phyloP scores from a whole-genome alignment of 2,113 vertebrate species.

The Solea senegalensis region DNA sequence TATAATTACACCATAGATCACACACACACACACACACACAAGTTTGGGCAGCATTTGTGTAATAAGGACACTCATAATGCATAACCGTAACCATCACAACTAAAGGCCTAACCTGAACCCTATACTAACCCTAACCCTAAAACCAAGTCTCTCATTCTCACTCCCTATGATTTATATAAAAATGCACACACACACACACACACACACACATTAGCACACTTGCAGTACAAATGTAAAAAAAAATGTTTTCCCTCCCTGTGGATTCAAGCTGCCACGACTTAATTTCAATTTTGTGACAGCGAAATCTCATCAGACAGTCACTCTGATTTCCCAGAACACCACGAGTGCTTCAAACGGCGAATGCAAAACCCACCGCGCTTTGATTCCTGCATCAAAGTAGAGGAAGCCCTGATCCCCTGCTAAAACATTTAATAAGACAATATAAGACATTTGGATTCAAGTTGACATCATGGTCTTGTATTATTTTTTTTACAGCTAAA shows the following conservation, averaged over 20 bases:
- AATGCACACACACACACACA: too few species aligned
- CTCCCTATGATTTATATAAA: too few species aligned
- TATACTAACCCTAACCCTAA: too few species aligned
- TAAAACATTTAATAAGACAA: conserved; percentile 27
- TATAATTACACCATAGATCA: not conserved
- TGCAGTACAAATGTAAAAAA: not conserved
- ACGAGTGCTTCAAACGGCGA: conserved; percentile 21
- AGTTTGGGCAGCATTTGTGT: too few species aligned
- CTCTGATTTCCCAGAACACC: conserved; percentile 57
- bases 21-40: too few species aligned
- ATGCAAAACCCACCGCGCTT: conserved; percentile 18
- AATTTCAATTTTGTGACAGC: conserved; percentile 46
- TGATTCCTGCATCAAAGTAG: conserved; percentile 37
- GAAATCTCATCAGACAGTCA: conserved; percentile 38
- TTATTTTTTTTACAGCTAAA: not conserved
- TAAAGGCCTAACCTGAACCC: too few species aligned
- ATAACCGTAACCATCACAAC: too few species aligned
- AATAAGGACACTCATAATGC: too few species aligned
- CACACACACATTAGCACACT: too few species aligned
- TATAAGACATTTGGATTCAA: conserved; percentile 31
- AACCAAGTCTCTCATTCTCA: too few species aligned
- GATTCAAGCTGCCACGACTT: conserved; percentile 28
- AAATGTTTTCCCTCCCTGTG: not conserved
- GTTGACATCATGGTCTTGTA: not conserved
- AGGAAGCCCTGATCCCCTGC: conserved; percentile 18